Base-by-base conservation (phyloP, 2,113 vertebrate genomes). In the Anarhynchus alexandrinus region DNA sequence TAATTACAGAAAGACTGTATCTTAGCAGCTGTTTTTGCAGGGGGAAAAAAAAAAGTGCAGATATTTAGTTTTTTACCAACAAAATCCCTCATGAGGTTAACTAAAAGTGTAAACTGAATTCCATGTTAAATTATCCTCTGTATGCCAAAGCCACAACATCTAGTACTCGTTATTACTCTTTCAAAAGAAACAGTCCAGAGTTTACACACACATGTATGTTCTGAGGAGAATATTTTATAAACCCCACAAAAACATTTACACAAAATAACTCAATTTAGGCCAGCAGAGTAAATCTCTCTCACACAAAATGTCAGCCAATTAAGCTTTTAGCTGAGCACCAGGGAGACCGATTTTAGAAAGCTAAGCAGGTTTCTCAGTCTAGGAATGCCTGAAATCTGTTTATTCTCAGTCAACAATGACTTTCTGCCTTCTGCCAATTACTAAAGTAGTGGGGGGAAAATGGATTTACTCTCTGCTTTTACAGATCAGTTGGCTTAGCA, bases 221-320 rank as follows among this genome's bases (percentile, higher is more conserved):
- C 85, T 93, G 42, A 94, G 80, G 52, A 97, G 93, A 96, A 52
- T 81, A 97, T 96, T 90, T 96, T 84, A 96, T 88, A 97, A 93
- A 96, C 90, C 88, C 84, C 86, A 88, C 93, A 93, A 97, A 96
- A 92, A 96, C 96, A 94, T 86, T 94, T 96, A 85, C 43, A 94
- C 74, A 83, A 87, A 97, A 95, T 90, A 95, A 96, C 71, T 97
- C 85, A 88, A 96, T 92, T 77, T 97, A 87, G 96, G 94, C 94
- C 95, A 92, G 84, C 66, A 97, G 95, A 97, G 72, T 77, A 93
- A 93, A 88, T 93, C 80, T 95, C 97, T 94, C 87, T 61, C 61
- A 96, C 40, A 95, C 86, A 97, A 90, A 96, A 95, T 94, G 90
- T 93, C 94, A 97, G 93, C 96, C 95, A 97, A 96, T 96, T 96